phyloP scores from a whole-genome alignment of 2,113 vertebrate genomes.

The Climacteris rufus region DNA sequence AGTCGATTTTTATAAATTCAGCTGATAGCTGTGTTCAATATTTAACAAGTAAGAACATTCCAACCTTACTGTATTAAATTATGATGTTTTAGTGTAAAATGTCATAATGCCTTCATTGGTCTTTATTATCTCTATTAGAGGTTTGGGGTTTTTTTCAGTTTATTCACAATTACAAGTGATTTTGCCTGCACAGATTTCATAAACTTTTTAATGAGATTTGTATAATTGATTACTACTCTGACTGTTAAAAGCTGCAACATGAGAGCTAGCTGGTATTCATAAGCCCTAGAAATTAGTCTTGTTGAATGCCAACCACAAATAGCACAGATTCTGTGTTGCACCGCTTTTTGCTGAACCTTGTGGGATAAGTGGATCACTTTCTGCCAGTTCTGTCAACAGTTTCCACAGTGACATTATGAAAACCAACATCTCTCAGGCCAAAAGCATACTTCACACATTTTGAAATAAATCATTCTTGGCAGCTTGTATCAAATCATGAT shows the following conservation, averaged over 20 bases:
- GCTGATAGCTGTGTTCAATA: neutral
- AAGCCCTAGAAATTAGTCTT: neutral
- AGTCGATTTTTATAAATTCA: neutral
- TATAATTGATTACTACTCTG: neutral
- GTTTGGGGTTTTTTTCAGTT: neutral
- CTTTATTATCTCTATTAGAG: neutral
- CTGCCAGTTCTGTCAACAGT: slow-evolving; percentile 4
- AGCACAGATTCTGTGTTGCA: neutral
- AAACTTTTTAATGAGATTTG: neutral
- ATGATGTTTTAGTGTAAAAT: neutral
- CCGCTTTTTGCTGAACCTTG: neutral
- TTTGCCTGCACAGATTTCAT: neutral
- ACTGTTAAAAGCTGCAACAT: neutral
- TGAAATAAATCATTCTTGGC: slow-evolving; percentile 30
- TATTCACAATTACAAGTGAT: neutral
- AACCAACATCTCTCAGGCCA: neutral
- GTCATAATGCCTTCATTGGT: neutral
- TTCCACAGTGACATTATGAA: neutral
- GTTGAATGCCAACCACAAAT: neutral
- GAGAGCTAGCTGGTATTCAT: neutral
- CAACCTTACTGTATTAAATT: neutral
- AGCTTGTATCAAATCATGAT: neutral
- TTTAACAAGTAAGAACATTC: neutral
- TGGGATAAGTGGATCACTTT: neutral
- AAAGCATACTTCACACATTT: slow-evolving; percentile 33